Conservation (phyloP, 2,888 invertebrate genomes). For the Odiellus spinosus region DNA sequence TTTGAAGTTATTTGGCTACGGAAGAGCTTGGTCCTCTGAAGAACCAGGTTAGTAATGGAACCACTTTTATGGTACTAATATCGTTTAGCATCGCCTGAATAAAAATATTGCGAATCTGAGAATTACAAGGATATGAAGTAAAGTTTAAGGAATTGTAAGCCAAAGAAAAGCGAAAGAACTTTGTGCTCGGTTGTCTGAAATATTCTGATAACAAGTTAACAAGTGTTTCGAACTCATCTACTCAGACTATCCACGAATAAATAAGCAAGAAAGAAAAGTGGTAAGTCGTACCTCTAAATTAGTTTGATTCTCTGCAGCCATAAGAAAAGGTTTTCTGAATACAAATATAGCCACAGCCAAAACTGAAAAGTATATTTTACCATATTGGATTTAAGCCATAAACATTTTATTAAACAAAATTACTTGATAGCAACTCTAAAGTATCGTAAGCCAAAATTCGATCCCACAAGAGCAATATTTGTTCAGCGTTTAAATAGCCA, state of each 20-base stretch:
- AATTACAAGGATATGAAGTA: too few relatives aligned
- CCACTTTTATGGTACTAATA: slow-evolving; percentile 66
- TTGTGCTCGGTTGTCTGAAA: too few relatives aligned
- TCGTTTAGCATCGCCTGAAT: slow-evolving; percentile 61
- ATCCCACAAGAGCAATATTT: slow-evolving; percentile 83
- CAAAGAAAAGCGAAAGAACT: too few relatives aligned
- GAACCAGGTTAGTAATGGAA: slow-evolving; percentile 46
- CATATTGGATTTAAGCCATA: not conserved
- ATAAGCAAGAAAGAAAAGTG: too few relatives aligned
- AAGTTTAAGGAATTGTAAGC: too few relatives aligned
- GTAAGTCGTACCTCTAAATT: slow-evolving; percentile 16
- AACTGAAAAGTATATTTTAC: slow-evolving; percentile 9
- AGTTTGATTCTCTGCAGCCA: slow-evolving; percentile 18
- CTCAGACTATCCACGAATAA: too few relatives aligned
- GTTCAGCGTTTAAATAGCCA: slow-evolving; percentile 81
- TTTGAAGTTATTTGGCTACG: too few relatives aligned
- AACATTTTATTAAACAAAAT: slow-evolving; percentile 1
- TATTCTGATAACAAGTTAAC: too few relatives aligned
- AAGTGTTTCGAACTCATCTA: too few relatives aligned
- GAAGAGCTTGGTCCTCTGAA: not conserved
- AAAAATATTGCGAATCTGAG: too few relatives aligned
- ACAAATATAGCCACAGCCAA: slow-evolving; percentile 66
- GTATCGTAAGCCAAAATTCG: slow-evolving; percentile 80
- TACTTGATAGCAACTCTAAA: slow-evolving; percentile 60
- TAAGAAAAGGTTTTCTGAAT: slow-evolving; percentile 65